Evolutionary conservation across 2,797 vertebrate species (phyloP), one percentile per base, ranked within the genome.

Genomic region (Telmatherina bonti): DNA sequence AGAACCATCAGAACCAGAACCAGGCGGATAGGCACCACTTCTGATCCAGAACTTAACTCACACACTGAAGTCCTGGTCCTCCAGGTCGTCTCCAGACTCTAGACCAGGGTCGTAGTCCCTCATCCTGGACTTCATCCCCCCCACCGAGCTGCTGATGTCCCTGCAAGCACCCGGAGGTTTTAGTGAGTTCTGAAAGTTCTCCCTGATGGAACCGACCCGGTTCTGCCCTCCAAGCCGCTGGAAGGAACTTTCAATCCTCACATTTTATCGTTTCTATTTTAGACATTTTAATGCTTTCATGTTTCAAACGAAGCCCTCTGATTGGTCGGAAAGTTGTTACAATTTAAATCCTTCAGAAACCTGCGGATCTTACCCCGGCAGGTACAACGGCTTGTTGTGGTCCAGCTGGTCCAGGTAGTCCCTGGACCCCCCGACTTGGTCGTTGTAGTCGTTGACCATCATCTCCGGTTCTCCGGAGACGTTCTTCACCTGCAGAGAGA

Each of bases 1-100:
- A 66, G 1, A 62, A 47, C 30, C 7, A 20, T 9, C 33, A 33
- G 33, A 54, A 41, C 12, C 7, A 35, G 30, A 26, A 27, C 2
- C 22, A 49, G 33, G 9, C 33, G 1, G 5, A 33, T 33, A 9
- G 6, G 33, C 5, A 33, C 33, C 33, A 6, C 7, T 7, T 33
- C 33, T 7, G 33, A 65, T 45, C 4, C 7, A 4, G 57, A 22
- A 58, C 9, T 51, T 5, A 16, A 88, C 92, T 92, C 88, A 96
- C 97, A 82, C 87, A 76, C 92, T 87, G 87, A 95, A 95, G 70
- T 96, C 93, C 2, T 93, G 91, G 22, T 96, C 93, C 3, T 95
- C 96, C 79, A 97, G 85, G 56, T 97, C 96, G 13, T 97, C 96
- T 4, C 93, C 95, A 31, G 96, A 97, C 69, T 97, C 96, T 1